Conservation (phyloP, 1,140 invertebrate genomes). For the Chironomus tepperi region DNA sequence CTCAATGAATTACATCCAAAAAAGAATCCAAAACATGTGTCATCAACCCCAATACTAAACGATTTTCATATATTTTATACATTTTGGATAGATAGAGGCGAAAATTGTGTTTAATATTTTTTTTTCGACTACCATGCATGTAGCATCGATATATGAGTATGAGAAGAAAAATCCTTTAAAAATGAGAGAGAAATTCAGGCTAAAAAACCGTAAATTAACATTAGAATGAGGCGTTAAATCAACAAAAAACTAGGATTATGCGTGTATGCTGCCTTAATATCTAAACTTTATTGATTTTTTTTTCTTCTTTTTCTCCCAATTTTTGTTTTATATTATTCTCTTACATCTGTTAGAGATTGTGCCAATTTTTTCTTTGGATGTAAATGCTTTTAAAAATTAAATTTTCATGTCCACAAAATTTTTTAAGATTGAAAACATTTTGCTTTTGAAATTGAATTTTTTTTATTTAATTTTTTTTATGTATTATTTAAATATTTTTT, state of each 20-base stretch:
- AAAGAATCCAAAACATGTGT: no score
- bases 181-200: not conserved
- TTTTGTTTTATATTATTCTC: not conserved
- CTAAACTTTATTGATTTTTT: not conserved
- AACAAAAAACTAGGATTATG: not conserved
- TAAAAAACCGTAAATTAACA: not conserved
- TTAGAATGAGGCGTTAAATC: not conserved
- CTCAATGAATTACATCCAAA: no score
- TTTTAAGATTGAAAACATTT: constrained; percentile 10
- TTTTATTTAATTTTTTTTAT: not conserved
- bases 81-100: no score
- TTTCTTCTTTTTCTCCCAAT: not conserved
- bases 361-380: not conserved
- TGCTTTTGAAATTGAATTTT: constrained; percentile 1
- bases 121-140: no score
- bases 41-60: no score
- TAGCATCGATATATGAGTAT: no score
- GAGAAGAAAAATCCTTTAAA: no score
- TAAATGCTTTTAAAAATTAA: not conserved
- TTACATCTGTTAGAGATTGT: not conserved
- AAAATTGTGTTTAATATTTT: no score
- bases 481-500: not conserved
- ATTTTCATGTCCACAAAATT: not conserved
- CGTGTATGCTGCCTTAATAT: not conserved
- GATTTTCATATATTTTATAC: no score